Evolutionary conservation across 2,797 vertebrate genomes (phyloP).

Genomic region (Diceros bicornis): DNA sequence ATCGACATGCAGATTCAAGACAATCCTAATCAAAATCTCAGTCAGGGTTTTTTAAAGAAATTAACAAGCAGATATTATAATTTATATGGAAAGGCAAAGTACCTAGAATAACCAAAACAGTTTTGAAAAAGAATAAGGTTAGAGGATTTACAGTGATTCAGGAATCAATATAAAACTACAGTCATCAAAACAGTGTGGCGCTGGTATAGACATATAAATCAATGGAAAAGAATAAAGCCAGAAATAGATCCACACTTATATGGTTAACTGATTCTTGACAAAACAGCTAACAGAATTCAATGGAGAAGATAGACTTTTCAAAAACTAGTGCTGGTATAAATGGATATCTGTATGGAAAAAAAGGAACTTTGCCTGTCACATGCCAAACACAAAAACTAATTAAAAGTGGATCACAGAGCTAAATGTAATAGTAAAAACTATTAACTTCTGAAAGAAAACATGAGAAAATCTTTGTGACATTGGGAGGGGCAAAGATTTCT

Average conservation of each 20-base stretch:
- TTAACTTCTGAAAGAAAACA: neutral
- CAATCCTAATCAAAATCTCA: neutral
- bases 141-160: neutral
- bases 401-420: neutral
- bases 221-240: neutral
- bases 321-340: neutral
- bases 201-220: neutral
- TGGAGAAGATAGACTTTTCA: neutral
- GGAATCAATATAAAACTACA: slow-evolving; percentile 2
- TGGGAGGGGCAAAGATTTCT: neutral
- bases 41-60: neutral
- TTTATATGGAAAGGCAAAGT: neutral
- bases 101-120: neutral
- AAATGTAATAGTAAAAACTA: neutral
- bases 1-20: neutral
- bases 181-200: neutral
- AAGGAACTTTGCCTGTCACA: neutral
- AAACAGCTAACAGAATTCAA: neutral
- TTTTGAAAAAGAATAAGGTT: neutral
- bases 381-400: neutral
- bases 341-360: neutral
- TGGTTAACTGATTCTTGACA: neutral
- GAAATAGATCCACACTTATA: neutral
- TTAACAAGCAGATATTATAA: neutral
- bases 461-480: neutral